Evolutionary conservation across 2,797 vertebrate species (phyloP).

Genomic region (Mormyrus proboscirostris): DNA sequence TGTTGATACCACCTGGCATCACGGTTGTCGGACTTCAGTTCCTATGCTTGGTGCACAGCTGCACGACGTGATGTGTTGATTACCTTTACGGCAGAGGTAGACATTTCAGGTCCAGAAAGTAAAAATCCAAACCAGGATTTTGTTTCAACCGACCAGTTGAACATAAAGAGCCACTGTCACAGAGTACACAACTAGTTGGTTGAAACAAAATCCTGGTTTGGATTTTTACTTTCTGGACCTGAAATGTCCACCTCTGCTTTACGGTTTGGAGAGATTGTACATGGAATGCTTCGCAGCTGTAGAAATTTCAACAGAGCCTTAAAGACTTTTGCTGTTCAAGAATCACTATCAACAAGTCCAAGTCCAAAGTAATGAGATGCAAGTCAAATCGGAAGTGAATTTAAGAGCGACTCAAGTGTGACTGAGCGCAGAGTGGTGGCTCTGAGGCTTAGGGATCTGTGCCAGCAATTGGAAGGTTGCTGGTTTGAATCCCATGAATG

Average conservation of each 20-base stretch:
- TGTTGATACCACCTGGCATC: background rate
- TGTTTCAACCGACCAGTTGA: no score
- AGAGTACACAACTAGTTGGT: no score
- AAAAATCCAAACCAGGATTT: no score
- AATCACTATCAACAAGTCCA: background rate
- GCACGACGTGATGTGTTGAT: background rate
- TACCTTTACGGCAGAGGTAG: background rate
- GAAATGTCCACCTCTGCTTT: background rate
- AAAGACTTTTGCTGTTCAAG: background rate
- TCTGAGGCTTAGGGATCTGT: background rate
- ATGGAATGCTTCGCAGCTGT: background rate
- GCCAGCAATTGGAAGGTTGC: background rate
- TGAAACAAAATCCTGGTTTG: no score
- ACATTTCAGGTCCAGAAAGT: no score
- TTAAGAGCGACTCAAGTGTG: background rate
- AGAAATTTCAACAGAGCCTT: background rate
- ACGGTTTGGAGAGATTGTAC: background rate
- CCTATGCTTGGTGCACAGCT: background rate
- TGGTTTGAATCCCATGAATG: background rate
- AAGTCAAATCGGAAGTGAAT: background rate
- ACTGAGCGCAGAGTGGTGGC: background rate
- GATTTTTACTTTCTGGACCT: no score
- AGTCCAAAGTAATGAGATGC: background rate
- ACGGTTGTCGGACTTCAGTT: background rate
- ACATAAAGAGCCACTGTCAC: no score